Conservation (phyloP, 2,797 vertebrate species). For the Sebastolobus alascanus region DNA sequence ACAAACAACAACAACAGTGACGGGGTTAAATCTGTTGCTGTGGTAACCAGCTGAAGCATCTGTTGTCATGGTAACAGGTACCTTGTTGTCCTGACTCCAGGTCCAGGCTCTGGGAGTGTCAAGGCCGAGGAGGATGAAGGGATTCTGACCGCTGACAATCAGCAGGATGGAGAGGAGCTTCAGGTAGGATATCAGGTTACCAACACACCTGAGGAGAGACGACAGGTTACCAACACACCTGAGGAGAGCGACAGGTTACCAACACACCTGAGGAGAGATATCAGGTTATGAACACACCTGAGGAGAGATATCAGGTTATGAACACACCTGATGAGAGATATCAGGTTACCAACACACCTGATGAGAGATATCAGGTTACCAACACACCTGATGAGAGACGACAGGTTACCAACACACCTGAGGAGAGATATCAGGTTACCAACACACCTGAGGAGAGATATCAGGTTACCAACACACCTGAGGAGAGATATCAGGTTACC, state of each 20-base stretch:
- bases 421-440: too few species aligned
- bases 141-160: slow-evolving; percentile 84
- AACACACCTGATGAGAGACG: too few species aligned
- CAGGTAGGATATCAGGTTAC: slow-evolving; percentile 83
- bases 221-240: too few species aligned
- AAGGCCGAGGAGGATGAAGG: slow-evolving; percentile 79
- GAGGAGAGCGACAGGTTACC: too few species aligned
- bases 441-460: background rate
- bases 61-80: slow-evolving; percentile 34
- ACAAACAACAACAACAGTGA: slow-evolving; percentile 1
- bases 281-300: background rate
- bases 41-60: background rate
- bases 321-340: too few species aligned
- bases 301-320: too few species aligned
- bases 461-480: too few species aligned
- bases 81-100: slow-evolving; percentile 89
- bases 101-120: slow-evolving; percentile 81
- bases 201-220: slow-evolving; percentile 67
- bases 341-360: too few species aligned
- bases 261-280: too few species aligned
- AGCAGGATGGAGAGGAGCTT: slow-evolving; percentile 84
- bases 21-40: background rate
- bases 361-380: too few species aligned
- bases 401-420: too few species aligned
- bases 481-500: too few species aligned